These are phyloP conservation scores for Geopemphigus sp. DNA, from an alignment of 1,140 invertebrate genomes.

Conservation along the genomic window DNA sequence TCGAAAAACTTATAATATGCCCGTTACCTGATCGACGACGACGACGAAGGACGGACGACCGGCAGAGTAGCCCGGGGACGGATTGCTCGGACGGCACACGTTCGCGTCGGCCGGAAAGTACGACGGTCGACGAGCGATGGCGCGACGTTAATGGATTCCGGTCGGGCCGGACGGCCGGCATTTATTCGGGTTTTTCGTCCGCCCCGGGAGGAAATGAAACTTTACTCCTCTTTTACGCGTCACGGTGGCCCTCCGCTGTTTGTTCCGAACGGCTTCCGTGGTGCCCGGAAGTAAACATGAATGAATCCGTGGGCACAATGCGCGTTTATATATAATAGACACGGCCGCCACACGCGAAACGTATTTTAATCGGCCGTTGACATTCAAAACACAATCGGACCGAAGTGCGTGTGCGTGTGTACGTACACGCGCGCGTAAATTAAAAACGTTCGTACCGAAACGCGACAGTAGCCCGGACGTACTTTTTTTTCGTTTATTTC, in stretches of 20 bases:
- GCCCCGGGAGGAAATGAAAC: conserved; percentile 42
- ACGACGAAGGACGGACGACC: too few relatives aligned
- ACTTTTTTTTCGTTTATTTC: neutral
- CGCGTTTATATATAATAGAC: neutral
- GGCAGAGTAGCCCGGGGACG: too few relatives aligned
- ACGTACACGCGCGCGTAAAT: neutral
- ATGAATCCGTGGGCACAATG: conserved; percentile 13
- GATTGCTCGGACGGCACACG: too few relatives aligned
- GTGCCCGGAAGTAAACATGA: conserved; percentile 39
- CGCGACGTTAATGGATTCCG: neutral
- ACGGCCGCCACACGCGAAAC: conserved; percentile 8
- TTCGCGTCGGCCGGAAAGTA: too few relatives aligned
- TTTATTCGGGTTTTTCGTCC: conserved; percentile 26
- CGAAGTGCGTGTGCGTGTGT: neutral
- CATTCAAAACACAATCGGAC: conserved; percentile 22
- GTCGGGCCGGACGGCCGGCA: neutral
- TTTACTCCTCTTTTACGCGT: neutral
- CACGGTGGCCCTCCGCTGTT: neutral
- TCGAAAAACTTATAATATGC: too few relatives aligned
- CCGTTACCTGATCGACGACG: too few relatives aligned
- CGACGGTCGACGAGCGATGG: neutral
- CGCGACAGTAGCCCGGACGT: neutral
- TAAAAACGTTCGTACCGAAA: neutral
- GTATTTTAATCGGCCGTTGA: conserved; percentile 34
- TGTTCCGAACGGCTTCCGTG: conserved; percentile 39